Evolutionary conservation across 2,888 invertebrate species (phyloP).

Genomic region (Aporophyla lueneburgensis): DNA sequence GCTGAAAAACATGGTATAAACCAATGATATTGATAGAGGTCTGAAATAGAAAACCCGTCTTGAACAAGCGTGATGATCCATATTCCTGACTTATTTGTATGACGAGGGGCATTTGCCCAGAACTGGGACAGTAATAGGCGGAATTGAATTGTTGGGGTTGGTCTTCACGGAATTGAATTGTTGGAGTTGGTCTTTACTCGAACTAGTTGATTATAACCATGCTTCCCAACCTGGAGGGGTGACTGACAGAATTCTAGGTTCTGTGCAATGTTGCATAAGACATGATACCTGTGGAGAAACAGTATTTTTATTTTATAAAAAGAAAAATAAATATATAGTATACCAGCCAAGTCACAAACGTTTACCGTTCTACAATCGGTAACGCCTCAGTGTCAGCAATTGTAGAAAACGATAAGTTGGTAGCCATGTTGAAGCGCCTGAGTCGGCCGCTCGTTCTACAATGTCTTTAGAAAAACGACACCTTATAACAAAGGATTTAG

Average conservation of each 20-base stretch:
- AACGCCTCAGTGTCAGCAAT: too few relatives aligned
- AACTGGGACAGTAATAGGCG: too few relatives aligned
- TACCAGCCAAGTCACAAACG: too few relatives aligned
- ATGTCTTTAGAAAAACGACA: too few relatives aligned
- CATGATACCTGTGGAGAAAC: conserved; percentile 45
- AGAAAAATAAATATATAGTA: background rate
- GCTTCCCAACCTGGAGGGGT: conserved; percentile 58
- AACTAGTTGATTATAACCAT: conserved; percentile 44
- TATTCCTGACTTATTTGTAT: too few relatives aligned
- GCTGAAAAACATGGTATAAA: background rate
- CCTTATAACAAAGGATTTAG: too few relatives aligned
- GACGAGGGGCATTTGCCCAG: background rate
- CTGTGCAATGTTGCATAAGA: conserved; percentile 58
- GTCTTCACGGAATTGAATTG: too few relatives aligned
- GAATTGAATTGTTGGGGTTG: too few relatives aligned
- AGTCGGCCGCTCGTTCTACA: too few relatives aligned
- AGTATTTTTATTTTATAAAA: background rate
- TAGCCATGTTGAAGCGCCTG: too few relatives aligned
- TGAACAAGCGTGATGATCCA: background rate
- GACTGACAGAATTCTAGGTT: conserved; percentile 48
- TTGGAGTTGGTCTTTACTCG: background rate
- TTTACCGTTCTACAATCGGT: too few relatives aligned
- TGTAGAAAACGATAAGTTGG: too few relatives aligned
- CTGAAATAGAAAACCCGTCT: background rate
- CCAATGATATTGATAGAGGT: background rate